These are phyloP conservation scores for Saccopteryx bilineata DNA, from an alignment of 2,113 vertebrate species.

Conservation along the genomic window DNA sequence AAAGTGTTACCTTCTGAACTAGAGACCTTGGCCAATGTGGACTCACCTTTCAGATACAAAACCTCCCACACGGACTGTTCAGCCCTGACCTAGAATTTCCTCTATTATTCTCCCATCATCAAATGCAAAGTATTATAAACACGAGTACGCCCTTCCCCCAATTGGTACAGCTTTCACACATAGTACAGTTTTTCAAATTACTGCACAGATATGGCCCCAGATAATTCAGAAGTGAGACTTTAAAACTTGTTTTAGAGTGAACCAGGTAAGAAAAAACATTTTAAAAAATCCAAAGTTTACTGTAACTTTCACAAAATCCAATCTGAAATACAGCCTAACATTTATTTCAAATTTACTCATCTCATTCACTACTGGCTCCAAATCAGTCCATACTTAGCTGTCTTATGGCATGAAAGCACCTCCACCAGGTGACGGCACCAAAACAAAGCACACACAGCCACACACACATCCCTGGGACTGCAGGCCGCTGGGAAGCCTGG, in stretches of 20 bases:
- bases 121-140: rapidly evolving
- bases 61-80: rapidly evolving
- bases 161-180: too few relatives aligned
- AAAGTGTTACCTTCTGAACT: not conserved
- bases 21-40: not conserved
- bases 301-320: not conserved
- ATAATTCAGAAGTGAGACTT: not conserved
- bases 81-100: too few relatives aligned
- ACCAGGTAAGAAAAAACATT: not conserved
- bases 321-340: not conserved
- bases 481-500: rapidly evolving
- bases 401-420: not conserved
- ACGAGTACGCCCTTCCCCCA: not conserved
- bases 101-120: rapidly evolving
- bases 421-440: too few relatives aligned
- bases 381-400: not conserved
- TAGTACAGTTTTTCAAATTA: not conserved
- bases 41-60: not conserved
- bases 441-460: not conserved
- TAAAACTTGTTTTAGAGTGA: not conserved
- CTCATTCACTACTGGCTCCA: too few relatives aligned
- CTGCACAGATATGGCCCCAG: rapidly evolving
- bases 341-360: not conserved
- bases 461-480: too few relatives aligned
- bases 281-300: not conserved